A percentile compares a stretch with the other conserved stretches of the same genome.
phyloP scores from a whole-genome alignment of 2,113 vertebrate genomes.

The Hepsetus odoe region DNA sequence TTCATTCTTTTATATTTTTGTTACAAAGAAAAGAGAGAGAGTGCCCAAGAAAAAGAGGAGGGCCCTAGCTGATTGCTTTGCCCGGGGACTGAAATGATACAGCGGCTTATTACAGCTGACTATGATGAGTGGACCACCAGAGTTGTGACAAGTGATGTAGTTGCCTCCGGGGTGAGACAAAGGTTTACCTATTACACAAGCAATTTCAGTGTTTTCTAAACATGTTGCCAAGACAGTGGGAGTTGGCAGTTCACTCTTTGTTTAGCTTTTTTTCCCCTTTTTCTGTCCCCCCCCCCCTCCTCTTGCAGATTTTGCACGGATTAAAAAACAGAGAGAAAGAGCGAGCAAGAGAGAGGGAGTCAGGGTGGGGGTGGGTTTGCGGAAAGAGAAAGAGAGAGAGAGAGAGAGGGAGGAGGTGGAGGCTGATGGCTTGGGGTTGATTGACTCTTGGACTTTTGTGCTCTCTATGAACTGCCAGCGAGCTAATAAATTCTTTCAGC shows the following conservation, averaged over 20 bases:
- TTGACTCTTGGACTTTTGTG: slow-evolving; percentile 90
- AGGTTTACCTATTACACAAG: slow-evolving; percentile 99
- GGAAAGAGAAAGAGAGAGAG: slow-evolving; percentile 39
- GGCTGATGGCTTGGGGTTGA: slow-evolving; percentile 66
- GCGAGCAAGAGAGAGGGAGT: slow-evolving; percentile 10
- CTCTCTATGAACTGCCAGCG: slow-evolving; percentile 90
- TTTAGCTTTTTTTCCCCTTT: slow-evolving; percentile 75
- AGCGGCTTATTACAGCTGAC: slow-evolving; percentile 87
- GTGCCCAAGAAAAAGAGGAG: slow-evolving; percentile 53
- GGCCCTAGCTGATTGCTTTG: slow-evolving; percentile 70
- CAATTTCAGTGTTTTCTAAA: slow-evolving; percentile 99
- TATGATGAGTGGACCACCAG: slow-evolving; percentile 94
- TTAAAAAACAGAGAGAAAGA: slow-evolving; percentile 67
- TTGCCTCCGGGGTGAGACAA: slow-evolving; percentile 92
- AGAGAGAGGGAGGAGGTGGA: slow-evolving; percentile 23
- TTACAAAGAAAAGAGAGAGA: slow-evolving; percentile 66
- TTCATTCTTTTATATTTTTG: slow-evolving; percentile 64
- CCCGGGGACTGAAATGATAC: slow-evolving; percentile 77
- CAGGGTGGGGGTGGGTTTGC: not conserved
- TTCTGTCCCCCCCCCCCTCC: slow-evolving; percentile 56
- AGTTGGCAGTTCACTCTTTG: slow-evolving; percentile 86
- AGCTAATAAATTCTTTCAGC: slow-evolving; percentile 93
- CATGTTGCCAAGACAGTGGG: slow-evolving; percentile 98
- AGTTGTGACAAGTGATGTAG: slow-evolving; percentile 90
- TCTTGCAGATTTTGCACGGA: slow-evolving; percentile 77